Evolutionary conservation across 37 sponge, comb jelly and placozoan genomes (phyloP).

Genomic region (Cladorhizidae sp.): DNA sequence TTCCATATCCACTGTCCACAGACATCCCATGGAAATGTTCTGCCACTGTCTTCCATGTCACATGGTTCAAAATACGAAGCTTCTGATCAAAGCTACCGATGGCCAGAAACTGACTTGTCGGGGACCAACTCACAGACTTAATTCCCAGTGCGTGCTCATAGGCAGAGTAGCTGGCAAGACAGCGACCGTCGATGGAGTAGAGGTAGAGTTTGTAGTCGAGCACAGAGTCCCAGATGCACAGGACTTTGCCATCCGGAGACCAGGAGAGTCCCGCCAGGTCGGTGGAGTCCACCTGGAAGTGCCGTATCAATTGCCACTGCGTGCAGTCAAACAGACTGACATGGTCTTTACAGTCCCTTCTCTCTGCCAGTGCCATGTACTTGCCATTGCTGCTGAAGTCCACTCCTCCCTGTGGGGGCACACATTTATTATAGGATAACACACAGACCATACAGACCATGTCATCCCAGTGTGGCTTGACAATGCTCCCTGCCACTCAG

Average conservation of each 20-base stretch:
- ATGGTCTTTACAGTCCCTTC: conserved; percentile 90
- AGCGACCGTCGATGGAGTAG: conserved; percentile 86
- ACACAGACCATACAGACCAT: no score
- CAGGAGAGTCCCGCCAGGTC: conserved; percentile 81
- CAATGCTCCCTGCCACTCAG: no score
- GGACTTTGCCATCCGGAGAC: conserved; percentile 81
- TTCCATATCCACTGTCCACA: conserved; percentile 11
- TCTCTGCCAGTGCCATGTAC: conserved; percentile 90
- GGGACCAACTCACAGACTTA: conserved; percentile 78
- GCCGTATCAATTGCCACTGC: conserved; percentile 75
- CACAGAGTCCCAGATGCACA: conserved; percentile 86
- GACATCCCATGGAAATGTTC: conserved; percentile 64
- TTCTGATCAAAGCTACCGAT: conserved; percentile 94
- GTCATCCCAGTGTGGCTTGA: no score
- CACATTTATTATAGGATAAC: background rate
- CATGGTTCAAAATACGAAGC: conserved; percentile 76
- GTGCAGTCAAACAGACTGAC: conserved; percentile 86
- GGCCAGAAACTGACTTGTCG: conserved; percentile 90
- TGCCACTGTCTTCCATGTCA: conserved; percentile 86
- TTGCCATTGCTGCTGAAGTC: conserved; percentile 81
- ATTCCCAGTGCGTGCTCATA: conserved; percentile 83
- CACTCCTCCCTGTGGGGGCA: conserved; percentile 30
- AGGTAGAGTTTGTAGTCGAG: conserved; percentile 69
- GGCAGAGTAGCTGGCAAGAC: conserved; percentile 68
- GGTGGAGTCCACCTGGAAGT: conserved; percentile 87